These are phyloP conservation scores for Watsonalla binaria DNA, from an alignment of 2,888 invertebrate genomes.

Conservation along the genomic window DNA sequence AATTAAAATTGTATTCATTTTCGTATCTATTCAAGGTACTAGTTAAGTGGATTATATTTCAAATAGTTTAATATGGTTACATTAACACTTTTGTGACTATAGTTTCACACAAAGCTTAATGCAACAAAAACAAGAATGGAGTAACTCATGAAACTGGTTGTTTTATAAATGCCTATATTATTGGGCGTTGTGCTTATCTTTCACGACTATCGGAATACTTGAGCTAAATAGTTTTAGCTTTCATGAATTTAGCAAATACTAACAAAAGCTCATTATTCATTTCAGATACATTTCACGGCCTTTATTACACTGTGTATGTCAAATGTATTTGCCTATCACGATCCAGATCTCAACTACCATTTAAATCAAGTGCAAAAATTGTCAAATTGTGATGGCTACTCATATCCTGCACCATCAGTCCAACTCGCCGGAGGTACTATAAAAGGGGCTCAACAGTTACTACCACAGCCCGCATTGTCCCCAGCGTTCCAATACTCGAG, in stretches of 20 bases:
- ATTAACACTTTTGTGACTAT: no score
- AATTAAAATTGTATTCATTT: not conserved
- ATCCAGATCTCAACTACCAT: slow-evolving; percentile 71
- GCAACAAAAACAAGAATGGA: no score
- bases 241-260: not conserved
- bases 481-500: slow-evolving; percentile 25
- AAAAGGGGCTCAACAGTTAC: slow-evolving; percentile 31
- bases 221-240: not conserved
- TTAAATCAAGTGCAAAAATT: slow-evolving; percentile 58
- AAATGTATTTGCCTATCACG: slow-evolving; percentile 59
- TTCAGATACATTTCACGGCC: slow-evolving; percentile 50
- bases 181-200: no score
- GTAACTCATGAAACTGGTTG: no score
- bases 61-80: no score
- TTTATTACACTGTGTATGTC: slow-evolving; percentile 38
- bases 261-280: slow-evolving; percentile 18
- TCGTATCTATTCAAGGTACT: no score
- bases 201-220: no score
- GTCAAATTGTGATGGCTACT: slow-evolving; percentile 68
- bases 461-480: slow-evolving; percentile 23
- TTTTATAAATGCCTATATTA: no score
- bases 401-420: slow-evolving; percentile 74
- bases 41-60: no score
- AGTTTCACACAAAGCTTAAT: no score
- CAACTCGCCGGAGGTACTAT: slow-evolving; percentile 66